Percentiles rank a stretch among this genome's conserved stretches.
These are phyloP conservation scores for Cactoblastis cactorum DNA, from an alignment of 2,888 invertebrate genomes.

Conservation along the genomic window DNA sequence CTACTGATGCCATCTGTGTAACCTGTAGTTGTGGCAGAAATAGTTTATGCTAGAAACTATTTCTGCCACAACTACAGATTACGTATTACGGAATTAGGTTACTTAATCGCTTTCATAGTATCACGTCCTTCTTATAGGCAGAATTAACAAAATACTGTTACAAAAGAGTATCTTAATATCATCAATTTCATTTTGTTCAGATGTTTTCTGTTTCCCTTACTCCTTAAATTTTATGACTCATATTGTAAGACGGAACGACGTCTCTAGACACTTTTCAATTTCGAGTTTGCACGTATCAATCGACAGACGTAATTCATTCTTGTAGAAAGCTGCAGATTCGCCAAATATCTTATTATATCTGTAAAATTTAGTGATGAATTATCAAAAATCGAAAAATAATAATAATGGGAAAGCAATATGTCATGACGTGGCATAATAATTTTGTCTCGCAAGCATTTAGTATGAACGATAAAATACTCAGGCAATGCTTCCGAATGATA, in stretches of 20 bases:
- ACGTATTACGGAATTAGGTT: too few relatives aligned
- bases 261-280: background rate
- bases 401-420: constrained; percentile 10
- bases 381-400: background rate
- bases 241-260: background rate
- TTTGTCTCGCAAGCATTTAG: constrained; percentile 12
- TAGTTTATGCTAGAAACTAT: too few relatives aligned
- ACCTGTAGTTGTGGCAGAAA: too few relatives aligned
- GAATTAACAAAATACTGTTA: too few relatives aligned
- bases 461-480: constrained; percentile 13
- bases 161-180: too few relatives aligned
- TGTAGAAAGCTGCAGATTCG: background rate
- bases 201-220: background rate
- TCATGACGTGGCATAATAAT: constrained; percentile 8
- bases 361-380: constrained; percentile 6
- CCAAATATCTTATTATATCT: background rate
- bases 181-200: too few relatives aligned
- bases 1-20: too few relatives aligned
- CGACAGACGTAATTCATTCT: too few relatives aligned
- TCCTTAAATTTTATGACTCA: constrained; percentile 13
- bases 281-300: background rate
- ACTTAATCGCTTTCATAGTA: too few relatives aligned
- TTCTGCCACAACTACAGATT: too few relatives aligned
- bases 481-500: constrained; percentile 1
- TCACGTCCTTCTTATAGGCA: too few relatives aligned